A percentile compares a stretch with the other conserved stretches of the same genome.
Conservation (phyloP, 2,113 vertebrate genomes). For the Leucoraja erinaceus region DNA sequence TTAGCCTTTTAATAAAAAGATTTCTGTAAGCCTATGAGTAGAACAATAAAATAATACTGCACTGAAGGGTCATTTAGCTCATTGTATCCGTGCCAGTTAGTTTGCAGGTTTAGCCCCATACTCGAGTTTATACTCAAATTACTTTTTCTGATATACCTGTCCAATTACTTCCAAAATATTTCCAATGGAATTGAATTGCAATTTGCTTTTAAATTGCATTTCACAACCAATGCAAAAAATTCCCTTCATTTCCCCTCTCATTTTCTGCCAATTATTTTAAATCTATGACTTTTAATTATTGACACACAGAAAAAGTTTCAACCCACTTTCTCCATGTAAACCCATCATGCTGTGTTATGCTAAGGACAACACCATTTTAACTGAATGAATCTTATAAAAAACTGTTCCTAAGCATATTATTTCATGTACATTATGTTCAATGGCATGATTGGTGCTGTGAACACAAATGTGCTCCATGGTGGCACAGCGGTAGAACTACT, state of each 20-base stretch:
- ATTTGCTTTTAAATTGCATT: neutral
- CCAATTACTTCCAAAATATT: neutral
- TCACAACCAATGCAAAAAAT: neutral
- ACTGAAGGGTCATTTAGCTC: neutral
- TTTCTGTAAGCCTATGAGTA: neutral
- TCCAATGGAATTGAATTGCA: neutral
- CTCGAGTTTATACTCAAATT: neutral
- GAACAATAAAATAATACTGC: neutral
- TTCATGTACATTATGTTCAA: neutral
- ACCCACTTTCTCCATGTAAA: neutral
- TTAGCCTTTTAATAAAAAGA: slow-evolving; percentile 13
- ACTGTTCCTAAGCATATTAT: neutral
- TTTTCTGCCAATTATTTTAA: neutral
- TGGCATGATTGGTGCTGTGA: neutral
- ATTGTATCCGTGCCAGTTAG: neutral
- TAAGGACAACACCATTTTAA: neutral
- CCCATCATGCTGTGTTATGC: neutral
- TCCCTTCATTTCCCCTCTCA: neutral
- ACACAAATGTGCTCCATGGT: no score
- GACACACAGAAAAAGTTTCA: neutral
- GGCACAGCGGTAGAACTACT: no score
- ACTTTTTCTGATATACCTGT: neutral
- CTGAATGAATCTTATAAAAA: neutral
- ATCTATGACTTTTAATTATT: neutral
- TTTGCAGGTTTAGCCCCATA: neutral